Conservation (phyloP, 2,113 vertebrate species). For the Antennarius striatus region DNA sequence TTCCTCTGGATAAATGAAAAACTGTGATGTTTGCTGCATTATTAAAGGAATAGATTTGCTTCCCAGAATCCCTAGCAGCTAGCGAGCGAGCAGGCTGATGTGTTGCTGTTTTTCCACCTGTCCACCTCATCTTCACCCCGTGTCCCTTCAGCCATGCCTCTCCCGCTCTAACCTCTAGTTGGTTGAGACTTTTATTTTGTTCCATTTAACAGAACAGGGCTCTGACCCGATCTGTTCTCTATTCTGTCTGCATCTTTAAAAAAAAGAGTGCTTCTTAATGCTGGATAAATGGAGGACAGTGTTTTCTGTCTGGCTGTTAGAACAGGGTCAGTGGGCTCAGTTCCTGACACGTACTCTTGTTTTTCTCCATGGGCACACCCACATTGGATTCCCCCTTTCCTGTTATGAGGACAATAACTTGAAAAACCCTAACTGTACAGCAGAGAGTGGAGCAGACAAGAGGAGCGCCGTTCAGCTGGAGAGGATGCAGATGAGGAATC, state of each 20-base stretch:
- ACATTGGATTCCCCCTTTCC: slow-evolving; percentile 38
- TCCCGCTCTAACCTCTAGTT: not conserved
- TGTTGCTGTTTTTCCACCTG: not conserved
- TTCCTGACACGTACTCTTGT: slow-evolving; percentile 30
- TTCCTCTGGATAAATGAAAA: too few relatives aligned
- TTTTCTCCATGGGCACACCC: slow-evolving; percentile 39
- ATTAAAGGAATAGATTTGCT: too few relatives aligned
- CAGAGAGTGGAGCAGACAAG: slow-evolving; percentile 13
- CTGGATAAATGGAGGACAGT: slow-evolving; percentile 34
- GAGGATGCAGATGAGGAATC: slow-evolving; percentile 34
- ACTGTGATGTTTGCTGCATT: too few relatives aligned
- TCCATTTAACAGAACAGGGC: slow-evolving; percentile 18
- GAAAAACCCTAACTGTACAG: slow-evolving; percentile 29
- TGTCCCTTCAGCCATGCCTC: not conserved
- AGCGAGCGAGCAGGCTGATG: too few relatives aligned
- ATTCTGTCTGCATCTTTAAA: slow-evolving; percentile 35
- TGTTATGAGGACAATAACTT: slow-evolving; percentile 24
- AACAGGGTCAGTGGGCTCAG: slow-evolving; percentile 42
- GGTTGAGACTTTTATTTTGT: slow-evolving; percentile 2
- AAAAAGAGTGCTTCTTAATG: slow-evolving; percentile 40
- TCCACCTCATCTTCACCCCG: not conserved
- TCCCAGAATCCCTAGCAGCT: too few relatives aligned
- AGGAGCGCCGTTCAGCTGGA: slow-evolving; percentile 17
- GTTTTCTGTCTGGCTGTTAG: slow-evolving; percentile 39
- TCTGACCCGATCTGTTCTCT: slow-evolving; percentile 15